phyloP scores from a whole-genome alignment of 1,140 invertebrate species.

The Drosophila elegans region DNA sequence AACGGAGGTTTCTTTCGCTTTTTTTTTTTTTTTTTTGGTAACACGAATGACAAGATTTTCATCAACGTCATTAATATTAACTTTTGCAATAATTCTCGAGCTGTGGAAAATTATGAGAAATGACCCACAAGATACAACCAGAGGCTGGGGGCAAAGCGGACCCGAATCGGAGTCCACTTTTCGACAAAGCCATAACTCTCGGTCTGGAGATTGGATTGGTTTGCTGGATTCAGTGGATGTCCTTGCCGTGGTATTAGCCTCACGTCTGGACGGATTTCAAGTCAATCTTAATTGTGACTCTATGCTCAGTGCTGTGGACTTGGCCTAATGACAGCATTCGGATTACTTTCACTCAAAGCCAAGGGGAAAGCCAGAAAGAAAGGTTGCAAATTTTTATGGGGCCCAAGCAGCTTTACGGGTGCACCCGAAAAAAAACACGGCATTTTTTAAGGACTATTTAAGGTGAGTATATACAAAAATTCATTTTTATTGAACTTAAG shows the following conservation, averaged over 20 bases:
- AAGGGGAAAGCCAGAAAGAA: constrained; percentile 20
- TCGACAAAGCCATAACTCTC: constrained; percentile 73
- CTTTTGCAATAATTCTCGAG: constrained; percentile 81
- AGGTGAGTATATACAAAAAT: too few relatives aligned
- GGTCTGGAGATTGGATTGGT: constrained; percentile 41
- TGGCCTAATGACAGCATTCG: constrained; percentile 77
- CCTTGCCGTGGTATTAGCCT: constrained; percentile 55
- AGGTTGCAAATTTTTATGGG: constrained; percentile 75
- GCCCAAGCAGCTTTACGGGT: constrained; percentile 45
- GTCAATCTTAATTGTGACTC: constrained; percentile 78
- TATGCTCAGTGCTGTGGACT: constrained; percentile 23
- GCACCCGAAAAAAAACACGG: constrained; percentile 8
- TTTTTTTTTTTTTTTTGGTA: constrained; percentile 46
- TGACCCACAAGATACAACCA: constrained; percentile 71
- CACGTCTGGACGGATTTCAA: constrained; percentile 56
- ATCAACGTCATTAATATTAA: constrained; percentile 84
- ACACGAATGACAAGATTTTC: constrained; percentile 83
- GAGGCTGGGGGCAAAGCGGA: constrained; percentile 16
- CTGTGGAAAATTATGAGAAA: constrained; percentile 82
- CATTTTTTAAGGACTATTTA: too few relatives aligned
- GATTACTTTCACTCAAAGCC: constrained; percentile 75
- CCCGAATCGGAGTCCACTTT: constrained; percentile 59
- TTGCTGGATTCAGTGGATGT: constrained; percentile 31
- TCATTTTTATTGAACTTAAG: too few relatives aligned
- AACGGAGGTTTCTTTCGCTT: constrained; percentile 47